phyloP scores from a whole-genome alignment of 2,797 vertebrate genomes.

The Macroramphosus scolopax region DNA sequence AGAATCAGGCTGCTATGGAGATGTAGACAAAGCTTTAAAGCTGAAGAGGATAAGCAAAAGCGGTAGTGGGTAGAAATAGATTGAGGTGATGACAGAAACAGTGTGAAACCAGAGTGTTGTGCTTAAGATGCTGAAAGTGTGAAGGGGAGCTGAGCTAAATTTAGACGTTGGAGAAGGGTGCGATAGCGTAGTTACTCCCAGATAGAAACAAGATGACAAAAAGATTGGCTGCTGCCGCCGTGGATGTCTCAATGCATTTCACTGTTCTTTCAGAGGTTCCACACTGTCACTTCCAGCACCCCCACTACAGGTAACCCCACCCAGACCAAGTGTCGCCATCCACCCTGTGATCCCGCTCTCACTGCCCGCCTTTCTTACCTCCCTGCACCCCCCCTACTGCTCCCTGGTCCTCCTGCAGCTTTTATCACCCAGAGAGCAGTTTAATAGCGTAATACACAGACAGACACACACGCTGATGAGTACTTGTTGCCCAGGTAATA shows the following conservation, averaged over 20 bases:
- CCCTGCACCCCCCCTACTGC: conserved; percentile 34
- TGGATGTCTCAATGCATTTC: conserved; percentile 77
- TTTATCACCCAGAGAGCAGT: conserved; percentile 35
- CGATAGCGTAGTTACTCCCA: conserved; percentile 30
- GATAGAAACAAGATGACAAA: conserved; percentile 19
- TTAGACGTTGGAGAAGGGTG: conserved; percentile 39
- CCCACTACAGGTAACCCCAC: conserved; percentile 82
- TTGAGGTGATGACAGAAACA: conserved; percentile 44
- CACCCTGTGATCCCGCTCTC: conserved; percentile 54
- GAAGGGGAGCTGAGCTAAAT: conserved; percentile 50
- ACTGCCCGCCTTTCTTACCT: conserved; percentile 43
- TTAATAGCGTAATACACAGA: conserved; percentile 36
- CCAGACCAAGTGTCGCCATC: conserved; percentile 56
- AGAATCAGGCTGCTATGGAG: conserved; percentile 4
- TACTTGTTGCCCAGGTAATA: conserved; percentile 55
- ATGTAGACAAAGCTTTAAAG: conserved; percentile 11
- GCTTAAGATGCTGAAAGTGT: conserved; percentile 50
- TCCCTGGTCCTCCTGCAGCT: conserved; percentile 43
- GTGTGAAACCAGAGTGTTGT: conserved; percentile 43
- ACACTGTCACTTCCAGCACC: conserved; percentile 81
- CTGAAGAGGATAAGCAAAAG: conserved; percentile 2
- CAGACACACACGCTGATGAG: conserved; percentile 13
- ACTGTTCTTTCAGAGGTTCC: conserved; percentile 84
- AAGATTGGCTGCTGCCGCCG: conserved; percentile 32
- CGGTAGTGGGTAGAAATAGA: conserved; percentile 18